phyloP scores from a whole-genome alignment of 2,113 vertebrate genomes.

The Stigmatopora argus region DNA sequence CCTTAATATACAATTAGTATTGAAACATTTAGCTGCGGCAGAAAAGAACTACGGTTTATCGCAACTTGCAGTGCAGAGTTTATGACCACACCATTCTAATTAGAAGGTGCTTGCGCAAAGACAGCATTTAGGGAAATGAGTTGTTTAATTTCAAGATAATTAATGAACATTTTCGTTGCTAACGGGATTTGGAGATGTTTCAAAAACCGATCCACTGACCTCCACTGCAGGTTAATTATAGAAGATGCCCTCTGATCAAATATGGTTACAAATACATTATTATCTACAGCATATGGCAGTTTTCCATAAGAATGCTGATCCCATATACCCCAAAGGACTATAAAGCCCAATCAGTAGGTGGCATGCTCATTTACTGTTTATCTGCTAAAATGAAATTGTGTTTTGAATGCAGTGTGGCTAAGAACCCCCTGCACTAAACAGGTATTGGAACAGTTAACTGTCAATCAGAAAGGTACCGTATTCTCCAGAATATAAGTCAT shows the following conservation, averaged over 20 bases:
- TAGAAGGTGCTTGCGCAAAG: constrained; percentile 32
- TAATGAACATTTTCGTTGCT: constrained; percentile 52
- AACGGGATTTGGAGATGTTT: constrained; percentile 25
- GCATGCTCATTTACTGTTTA: neutral
- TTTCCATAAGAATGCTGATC: neutral
- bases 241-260: constrained; percentile 23
- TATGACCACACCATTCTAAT: constrained; percentile 49
- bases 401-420: neutral
- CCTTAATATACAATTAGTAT: neutral
- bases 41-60: too few species aligned
- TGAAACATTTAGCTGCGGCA: too few species aligned
- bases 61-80: constrained; percentile 42
- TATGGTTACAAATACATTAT: constrained; percentile 14
- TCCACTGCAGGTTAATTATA: constrained; percentile 14
- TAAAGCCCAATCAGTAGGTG: neutral
- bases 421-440: neutral
- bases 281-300: neutral
- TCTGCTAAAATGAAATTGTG: neutral
- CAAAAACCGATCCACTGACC: constrained; percentile 22
- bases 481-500: too few species aligned
- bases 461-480: too few species aligned
- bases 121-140: constrained; percentile 34
- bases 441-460: neutral
- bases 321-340: neutral
- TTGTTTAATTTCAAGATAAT: constrained; percentile 44